Percentiles rank a stretch among this genome's conserved stretches.
phyloP scores from a whole-genome alignment of 2,113 vertebrate species.

The Hyperopisus bebe region DNA sequence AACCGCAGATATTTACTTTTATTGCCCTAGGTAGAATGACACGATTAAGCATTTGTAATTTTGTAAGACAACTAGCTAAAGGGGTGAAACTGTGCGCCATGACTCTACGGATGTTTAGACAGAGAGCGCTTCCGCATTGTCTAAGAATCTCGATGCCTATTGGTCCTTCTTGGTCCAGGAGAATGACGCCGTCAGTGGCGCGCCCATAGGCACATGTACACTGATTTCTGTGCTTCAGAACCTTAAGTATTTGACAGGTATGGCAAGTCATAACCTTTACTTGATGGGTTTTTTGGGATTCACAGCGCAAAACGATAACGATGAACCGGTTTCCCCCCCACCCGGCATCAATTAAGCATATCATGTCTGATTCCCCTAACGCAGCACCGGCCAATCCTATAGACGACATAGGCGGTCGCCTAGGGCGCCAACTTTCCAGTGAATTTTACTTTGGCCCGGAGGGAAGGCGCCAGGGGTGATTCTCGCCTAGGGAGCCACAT shows the following conservation, averaged over 20 bases:
- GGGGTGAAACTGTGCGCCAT: constrained; percentile 36
- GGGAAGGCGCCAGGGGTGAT: too few species aligned
- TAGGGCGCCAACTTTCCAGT: too few species aligned
- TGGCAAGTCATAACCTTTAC: neutral
- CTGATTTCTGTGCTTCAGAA: neutral
- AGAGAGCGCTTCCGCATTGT: constrained; percentile 7
- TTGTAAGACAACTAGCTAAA: constrained; percentile 3
- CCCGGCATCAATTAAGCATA: neutral
- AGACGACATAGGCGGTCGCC: too few species aligned
- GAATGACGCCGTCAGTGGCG: neutral
- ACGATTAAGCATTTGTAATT: constrained; percentile 29
- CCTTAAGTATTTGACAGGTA: neutral
- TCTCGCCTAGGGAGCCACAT: too few species aligned
- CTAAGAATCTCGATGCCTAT: constrained; percentile 14
- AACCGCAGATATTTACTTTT: neutral
- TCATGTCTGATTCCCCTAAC: neutral
- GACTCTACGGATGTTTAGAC: constrained; percentile 4
- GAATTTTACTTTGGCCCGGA: too few species aligned
- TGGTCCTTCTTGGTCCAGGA: neutral
- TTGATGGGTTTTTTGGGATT: neutral
- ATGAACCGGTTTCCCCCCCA: too few species aligned
- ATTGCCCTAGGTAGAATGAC: constrained; percentile 8
- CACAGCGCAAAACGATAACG: neutral
- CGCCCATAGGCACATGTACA: neutral
- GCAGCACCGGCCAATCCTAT: too few species aligned